Evolutionary conservation across 2,113 vertebrate genomes (phyloP), one percentile per base, ranked within the genome.

Genomic region (Indicator maculatus): DNA sequence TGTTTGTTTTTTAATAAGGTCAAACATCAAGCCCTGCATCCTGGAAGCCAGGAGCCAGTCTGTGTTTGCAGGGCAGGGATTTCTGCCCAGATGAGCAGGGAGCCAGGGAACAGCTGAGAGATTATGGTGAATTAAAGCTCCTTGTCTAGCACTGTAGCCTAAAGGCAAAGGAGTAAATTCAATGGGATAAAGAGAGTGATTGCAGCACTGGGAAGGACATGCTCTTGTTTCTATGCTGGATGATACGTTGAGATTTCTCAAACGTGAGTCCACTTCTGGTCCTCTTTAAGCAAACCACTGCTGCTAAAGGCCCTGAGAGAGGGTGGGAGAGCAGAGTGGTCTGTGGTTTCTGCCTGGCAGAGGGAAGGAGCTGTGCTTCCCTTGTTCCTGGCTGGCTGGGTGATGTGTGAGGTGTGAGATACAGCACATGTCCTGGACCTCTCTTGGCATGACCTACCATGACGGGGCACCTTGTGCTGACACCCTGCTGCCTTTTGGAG

Each of bases 391-490:
- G 36, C 27, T n/a, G 61, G 39, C 20, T 4, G 28, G 5, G 16
- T 0, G 12, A 5, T 1, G 0, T 17, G 33, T 3, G 1, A 16
- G 28, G 6, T 12, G 39, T 28, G 26, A 0, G 4, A 41, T 36
- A 20, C 12, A 0, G 36, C 52, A 20, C 36, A 7, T 2, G 2
- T 20, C 64, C 58, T 2, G 10, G 18, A 41, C 26, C 16, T 60
- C 0, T 2, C 70, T 63, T 17, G 2, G 19, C 4, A 0, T 2
- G 2, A 12, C 39, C 0, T 0, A 11, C 31, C 2, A 0, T 9
- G 26, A 15, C 1, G 2, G 36, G 28, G 11, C 11, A 27, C 26
- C 47, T 13, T 4, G 16, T 27, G 60, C 58, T 0, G 1, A 41
- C 45, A 27, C 2, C 33, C 36, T 1, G 3, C 58, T 28, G 59